Base-by-base conservation (phyloP, 2,888 invertebrate species). In the Actias luna region DNA sequence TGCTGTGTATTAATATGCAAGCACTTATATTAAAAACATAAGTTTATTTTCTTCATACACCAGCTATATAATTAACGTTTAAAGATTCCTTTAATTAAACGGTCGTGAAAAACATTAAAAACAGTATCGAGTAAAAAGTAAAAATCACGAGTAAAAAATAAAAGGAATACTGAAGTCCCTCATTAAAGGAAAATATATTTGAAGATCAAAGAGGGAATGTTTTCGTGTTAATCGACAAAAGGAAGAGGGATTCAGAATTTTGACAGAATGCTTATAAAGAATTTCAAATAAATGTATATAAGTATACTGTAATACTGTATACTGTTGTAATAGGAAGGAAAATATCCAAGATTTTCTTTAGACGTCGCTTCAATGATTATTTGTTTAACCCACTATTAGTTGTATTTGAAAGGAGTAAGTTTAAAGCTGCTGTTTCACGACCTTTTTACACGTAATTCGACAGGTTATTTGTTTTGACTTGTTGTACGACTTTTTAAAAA, bases 161-260 rank as follows among this genome's bases (percentile, higher is more conserved):
- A 55, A 55, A 16, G n/a, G 29, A 27, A 29, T 27, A 55, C 29
- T 55, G 55, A 55, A 55, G 55, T n/a, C 29, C 29, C 29, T 55
- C 55, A 55, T 55, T 55, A 55, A 22, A 29, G 55, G 29, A 50
- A 55, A 55, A 55, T 55, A 55, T 55, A 55, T 55, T 55, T 29
- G 29, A 27, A 55, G 29, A 52, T 55, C 55, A 55, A 55, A 55
- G 55, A 27, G 29, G 55, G 29, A 55, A 55, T 55, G 55, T 29
- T 55, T 55, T 29, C 55, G n/a, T 55, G 29, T 55, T 55, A 55
- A 55, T 55, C 55, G 55, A 29, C 29, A 29, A 29, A 29, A 29
- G 29, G 55, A 55, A 18, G 29, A 29, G n/a, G 55, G 55, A 29
- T 16, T 50, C 16, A 55, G 29, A 7, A 29, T 55, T 29, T 29